Evolutionary conservation across 2,113 vertebrate species (phyloP), one percentile per base, ranked within the genome.

Genomic region (Rattus norvegicus): DNA sequence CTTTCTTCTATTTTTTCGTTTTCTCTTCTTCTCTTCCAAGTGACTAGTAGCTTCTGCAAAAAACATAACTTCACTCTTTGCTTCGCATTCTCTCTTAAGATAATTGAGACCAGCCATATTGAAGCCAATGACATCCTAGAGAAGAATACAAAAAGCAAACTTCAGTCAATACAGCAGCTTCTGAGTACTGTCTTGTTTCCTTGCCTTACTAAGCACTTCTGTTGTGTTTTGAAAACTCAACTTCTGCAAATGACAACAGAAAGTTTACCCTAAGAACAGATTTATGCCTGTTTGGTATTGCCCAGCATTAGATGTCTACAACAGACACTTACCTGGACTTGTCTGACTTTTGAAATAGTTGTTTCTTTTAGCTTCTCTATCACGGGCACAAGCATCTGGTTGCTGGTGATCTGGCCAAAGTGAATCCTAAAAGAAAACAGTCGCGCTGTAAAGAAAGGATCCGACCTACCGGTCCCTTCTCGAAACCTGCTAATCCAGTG

Each of bases 341-440:
- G 98, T 0, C 89, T 97, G 95, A 99, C 99, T 99, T 99, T 99
- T 10, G 99, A 99, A 84, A 99, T 98, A 1, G 99, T 99, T 69
- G 99, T 99, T 97, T 98, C 99, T 96, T 99, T 99, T 90, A 99
- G 98, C 79, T 99, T 98, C 80, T 99, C 99, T 36, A 99, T 99
- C 96, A 99, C 99, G 0, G 99, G 98, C 95, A 99, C 98, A 95
- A 99, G 97, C 99, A 99, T 99, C 94, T 99, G 99, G 98, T 99
- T 99, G 97, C 99, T 98, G 96, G 99, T 99, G 98, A 99, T 99
- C 98, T 99, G 99, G 63, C 99, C 99, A 95, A 99, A 99, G 96
- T 99, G 99, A 97, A 99, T 99, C 98, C 99, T 99, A 94, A 72
- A 94, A 88, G 17, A 91, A 86, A 39, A 88, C 0, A 84, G 49